Conservation (phyloP, 2,113 vertebrate genomes). For the Sclerurus mexicanus region DNA sequence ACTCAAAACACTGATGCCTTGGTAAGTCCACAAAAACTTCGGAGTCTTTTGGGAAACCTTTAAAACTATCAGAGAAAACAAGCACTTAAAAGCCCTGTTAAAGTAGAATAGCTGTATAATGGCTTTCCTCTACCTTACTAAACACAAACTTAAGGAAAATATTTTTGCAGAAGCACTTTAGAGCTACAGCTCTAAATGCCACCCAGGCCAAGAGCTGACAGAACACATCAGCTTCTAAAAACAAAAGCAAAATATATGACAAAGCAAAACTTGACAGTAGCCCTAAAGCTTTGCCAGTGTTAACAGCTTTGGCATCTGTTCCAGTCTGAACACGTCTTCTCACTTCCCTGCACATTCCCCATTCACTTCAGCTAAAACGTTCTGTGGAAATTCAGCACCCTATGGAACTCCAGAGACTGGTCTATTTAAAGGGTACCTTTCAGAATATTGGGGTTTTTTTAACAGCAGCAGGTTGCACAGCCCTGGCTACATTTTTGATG, state of each 20-base stretch:
- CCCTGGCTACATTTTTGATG: background rate
- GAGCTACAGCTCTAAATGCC: background rate
- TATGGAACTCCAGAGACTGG: background rate
- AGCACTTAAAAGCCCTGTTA: background rate
- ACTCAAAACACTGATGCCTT: background rate
- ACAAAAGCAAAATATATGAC: constrained; percentile 18
- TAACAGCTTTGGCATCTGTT: constrained; percentile 53
- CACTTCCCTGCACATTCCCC: background rate
- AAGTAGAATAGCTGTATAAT: background rate
- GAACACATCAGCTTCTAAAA: constrained; percentile 20
- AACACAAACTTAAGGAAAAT: background rate
- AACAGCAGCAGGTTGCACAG: background rate
- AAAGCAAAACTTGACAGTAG: constrained; percentile 42
- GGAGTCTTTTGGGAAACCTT: background rate
- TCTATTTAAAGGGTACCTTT: background rate
- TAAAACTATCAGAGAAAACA: background rate
- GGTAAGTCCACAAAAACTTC: background rate
- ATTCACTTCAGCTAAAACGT: background rate
- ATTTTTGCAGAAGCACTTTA: background rate
- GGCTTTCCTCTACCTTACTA: background rate
- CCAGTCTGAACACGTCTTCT: constrained; percentile 30
- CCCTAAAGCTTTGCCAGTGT: constrained; percentile 21
- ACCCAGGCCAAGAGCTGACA: constrained; percentile 6
- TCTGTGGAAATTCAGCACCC: background rate
- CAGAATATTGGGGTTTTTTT: background rate